Conservation (phyloP, 2,113 vertebrate genomes). For the Nothobranchius kuhntae region DNA sequence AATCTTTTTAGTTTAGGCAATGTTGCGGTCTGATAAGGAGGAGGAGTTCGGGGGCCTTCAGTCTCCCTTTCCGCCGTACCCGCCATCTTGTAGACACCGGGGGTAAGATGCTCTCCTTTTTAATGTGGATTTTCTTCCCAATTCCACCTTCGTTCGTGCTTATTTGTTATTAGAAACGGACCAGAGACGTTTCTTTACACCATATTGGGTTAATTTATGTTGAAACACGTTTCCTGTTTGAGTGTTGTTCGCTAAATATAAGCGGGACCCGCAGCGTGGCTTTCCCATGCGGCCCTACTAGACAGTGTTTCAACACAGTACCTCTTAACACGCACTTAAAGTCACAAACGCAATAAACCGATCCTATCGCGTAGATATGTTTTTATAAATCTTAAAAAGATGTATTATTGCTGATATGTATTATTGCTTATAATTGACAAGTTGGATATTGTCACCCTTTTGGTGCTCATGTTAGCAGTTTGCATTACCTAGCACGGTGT, state of each 20-base stretch:
- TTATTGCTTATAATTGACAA: no score
- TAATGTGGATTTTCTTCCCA: conserved; percentile 33
- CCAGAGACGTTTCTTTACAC: accelerated
- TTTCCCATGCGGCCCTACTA: conserved; percentile 69
- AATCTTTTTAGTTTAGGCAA: conserved; percentile 76
- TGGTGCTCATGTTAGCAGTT: no score
- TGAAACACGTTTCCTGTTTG: accelerated
- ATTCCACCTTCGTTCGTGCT: accelerated
- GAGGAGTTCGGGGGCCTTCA: conserved; percentile 48
- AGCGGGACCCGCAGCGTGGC: conserved; percentile 58
- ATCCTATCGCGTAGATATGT: background rate
- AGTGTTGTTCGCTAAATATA: conserved; percentile 1
- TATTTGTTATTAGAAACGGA: accelerated
- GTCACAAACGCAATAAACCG: no score
- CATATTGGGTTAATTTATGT: accelerated
- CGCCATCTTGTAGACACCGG: conserved; percentile 89
- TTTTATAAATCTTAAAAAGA: no score
- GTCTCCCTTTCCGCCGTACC: conserved; percentile 80
- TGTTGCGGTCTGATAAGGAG: conserved; percentile 63
- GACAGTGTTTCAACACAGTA: background rate
- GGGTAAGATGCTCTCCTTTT: conserved; percentile 69
- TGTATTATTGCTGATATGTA: no score
- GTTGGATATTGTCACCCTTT: no score
- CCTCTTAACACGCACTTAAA: background rate
- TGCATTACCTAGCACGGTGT: no score